Base-by-base conservation (phyloP, 2,888 invertebrate genomes). In the Drosophila fungiperda region DNA sequence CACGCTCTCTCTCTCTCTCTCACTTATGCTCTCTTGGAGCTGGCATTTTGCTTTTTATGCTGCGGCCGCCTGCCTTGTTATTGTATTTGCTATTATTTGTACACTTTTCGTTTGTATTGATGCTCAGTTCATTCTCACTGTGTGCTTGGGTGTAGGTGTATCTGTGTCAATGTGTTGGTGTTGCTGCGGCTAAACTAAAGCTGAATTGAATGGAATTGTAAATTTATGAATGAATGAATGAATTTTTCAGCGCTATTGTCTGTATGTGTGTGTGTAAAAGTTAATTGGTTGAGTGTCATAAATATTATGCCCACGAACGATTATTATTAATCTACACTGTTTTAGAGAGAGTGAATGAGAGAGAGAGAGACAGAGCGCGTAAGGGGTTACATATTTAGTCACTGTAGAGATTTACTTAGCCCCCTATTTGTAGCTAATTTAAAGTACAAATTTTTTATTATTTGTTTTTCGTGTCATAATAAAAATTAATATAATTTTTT, bases 181-280 rank as follows among this genome's bases (percentile, higher is more conserved):
- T 55, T 23, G 40, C 53, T 42, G 63, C 57, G 65, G 73, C 70
- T 83, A 68, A 86, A 88, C 83, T 78, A 81, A 90, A 90, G 78
- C 76, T 76, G 89, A 86, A 87, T 89, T 87, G 90, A 87, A 90
- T 87, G 90, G 87, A 83, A 89, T 89, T 90, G 89, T 89, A 76
- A 83, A 90, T 83, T 87, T 90, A 87, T 87, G 90, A 90, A 89
- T 87, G 90, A 87, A 82, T 85, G 83, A 83, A 80, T 90, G 90
- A 84, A 77, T 68, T 89, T 80, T 90, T 77, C 68, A 75, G 68
- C 67, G 71, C 61, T 17, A 40, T 65, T 71, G 68, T 54, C 4
- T 15, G 20, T 57, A 40, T 71, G 57, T 49, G 61, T 61, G 53
- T 64, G 63, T 83, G 77, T 74, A 74, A 66, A 72, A 82, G 66